Percentiles rank a stretch among this genome's conserved stretches.
Evolutionary conservation across 1,140 invertebrate genomes (phyloP).

Genomic region (Phymastichus coffea): DNA sequence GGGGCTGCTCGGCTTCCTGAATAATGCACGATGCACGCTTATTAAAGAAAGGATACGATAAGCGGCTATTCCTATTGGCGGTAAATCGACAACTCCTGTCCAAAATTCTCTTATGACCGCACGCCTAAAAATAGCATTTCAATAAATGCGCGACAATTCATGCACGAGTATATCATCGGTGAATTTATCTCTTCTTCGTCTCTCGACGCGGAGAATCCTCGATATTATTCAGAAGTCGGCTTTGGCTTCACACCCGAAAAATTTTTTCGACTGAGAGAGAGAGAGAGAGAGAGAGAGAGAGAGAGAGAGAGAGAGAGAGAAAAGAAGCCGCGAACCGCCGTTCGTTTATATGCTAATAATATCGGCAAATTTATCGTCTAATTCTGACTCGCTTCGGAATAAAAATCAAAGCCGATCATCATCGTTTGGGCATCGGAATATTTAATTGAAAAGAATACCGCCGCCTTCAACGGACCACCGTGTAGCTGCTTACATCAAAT

Average conservation of each 20-base stretch:
- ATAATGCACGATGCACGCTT: no score
- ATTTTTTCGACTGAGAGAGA: no score
- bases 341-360: constrained; percentile 39
- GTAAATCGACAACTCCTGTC: background rate
- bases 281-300: no score
- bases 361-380: constrained; percentile 32
- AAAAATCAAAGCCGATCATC: constrained; percentile 16
- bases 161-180: background rate
- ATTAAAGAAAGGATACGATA: no score
- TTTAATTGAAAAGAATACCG: constrained; percentile 38
- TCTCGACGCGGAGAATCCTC: no score
- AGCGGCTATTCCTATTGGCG: background rate
- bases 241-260: constrained; percentile 10
- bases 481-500: background rate
- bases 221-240: constrained; percentile 18
- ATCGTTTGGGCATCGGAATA: constrained; percentile 3
- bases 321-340: background rate
- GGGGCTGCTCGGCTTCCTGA: no score
- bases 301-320: background rate
- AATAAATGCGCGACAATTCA: no score
- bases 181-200: background rate
- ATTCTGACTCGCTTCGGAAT: constrained; percentile 9
- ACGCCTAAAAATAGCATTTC: no score
- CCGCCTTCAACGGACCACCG: constrained; percentile 22
- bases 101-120: no score